Evolutionary conservation across 64 coral and sea anemone genomes (phyloP).

Genomic region (Pocillopora damicornis): DNA sequence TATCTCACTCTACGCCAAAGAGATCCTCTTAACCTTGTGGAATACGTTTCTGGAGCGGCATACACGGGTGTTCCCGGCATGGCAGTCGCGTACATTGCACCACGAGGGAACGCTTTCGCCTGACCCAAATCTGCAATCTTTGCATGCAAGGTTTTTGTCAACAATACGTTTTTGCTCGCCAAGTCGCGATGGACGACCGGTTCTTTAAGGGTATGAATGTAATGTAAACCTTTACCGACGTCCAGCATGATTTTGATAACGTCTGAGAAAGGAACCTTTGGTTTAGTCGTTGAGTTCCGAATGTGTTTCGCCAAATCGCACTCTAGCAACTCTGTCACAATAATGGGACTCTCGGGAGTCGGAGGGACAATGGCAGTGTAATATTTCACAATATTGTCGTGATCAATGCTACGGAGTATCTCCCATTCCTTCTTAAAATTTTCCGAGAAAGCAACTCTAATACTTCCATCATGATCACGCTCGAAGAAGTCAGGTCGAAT

Average conservation of each 20-base stretch:
- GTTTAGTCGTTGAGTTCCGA: conserved; percentile 16
- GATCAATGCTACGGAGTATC: conserved; percentile 54
- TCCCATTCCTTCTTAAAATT: conserved; percentile 83
- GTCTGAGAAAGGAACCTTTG: conserved; percentile 55
- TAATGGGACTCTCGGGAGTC: conserved; percentile 58
- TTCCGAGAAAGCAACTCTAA: conserved; percentile 38
- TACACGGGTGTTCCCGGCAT: conserved; percentile 75
- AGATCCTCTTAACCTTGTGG: background rate
- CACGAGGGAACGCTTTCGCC: conserved; percentile 67
- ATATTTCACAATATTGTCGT: conserved; percentile 82
- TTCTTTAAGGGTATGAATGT: conserved; percentile 46
- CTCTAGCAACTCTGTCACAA: conserved; percentile 67
- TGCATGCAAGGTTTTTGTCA: conserved; percentile 51
- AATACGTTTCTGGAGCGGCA: conserved; percentile 81
- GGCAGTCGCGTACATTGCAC: conserved; percentile 74
- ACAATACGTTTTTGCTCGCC: conserved; percentile 79
- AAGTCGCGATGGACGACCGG: conserved; percentile 72
- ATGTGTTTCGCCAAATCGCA: conserved; percentile 66
- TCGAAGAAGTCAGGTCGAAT: conserved; percentile 73
- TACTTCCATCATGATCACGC: conserved; percentile 47
- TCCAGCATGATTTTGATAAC: conserved; percentile 67
- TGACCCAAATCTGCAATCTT: conserved; percentile 85
- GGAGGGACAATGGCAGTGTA: conserved; percentile 69
- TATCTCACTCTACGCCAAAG: conserved; percentile 46
- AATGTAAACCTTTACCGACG: conserved; percentile 69